These are phyloP conservation scores for Gasterosteus aculeatus DNA, from an alignment of 2,113 vertebrate species.

Conservation along the genomic window DNA sequence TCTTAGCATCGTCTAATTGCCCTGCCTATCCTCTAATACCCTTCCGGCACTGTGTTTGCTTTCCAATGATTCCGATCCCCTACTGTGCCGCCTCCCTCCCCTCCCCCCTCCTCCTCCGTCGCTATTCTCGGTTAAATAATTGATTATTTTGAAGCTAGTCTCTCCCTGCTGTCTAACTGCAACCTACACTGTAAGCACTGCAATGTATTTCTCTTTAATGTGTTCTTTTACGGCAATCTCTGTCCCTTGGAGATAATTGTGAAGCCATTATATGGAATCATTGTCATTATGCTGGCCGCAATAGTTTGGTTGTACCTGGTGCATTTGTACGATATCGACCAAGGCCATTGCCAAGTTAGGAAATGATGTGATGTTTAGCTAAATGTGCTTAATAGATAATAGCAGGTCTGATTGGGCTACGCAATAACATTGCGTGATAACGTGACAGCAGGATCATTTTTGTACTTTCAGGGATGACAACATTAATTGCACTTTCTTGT, in stretches of 20 bases:
- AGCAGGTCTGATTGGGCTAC: background rate
- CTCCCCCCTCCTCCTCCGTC: background rate
- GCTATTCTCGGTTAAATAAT: conserved; percentile 55
- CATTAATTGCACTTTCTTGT: background rate
- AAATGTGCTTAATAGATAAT: conserved; percentile 7
- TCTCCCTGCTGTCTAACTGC: conserved; percentile 42
- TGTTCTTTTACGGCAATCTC: conserved; percentile 34
- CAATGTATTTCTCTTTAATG: conserved; percentile 54
- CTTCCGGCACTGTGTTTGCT: conserved; percentile 44
- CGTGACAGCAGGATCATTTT: conserved; percentile 2
- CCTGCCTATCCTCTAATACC: conserved; percentile 33
- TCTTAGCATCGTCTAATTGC: conserved; percentile 45
- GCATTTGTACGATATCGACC: background rate
- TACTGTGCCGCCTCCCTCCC: conserved; percentile 16
- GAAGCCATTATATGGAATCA: conserved; percentile 44
- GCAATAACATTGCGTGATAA: background rate
- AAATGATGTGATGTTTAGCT: conserved; percentile 21
- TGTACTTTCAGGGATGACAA: too few relatives aligned
- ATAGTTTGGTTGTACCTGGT: conserved; percentile 13
- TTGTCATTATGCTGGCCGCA: conserved; percentile 41
- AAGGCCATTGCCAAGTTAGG: conserved; percentile 6
- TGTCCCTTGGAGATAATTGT: conserved; percentile 63
- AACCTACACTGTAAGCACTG: conserved; percentile 37
- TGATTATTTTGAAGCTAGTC: conserved; percentile 54
- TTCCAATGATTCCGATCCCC: conserved; percentile 48